Base-by-base conservation (phyloP, 2,797 vertebrate genomes). In the Melopsittacus undulatus region DNA sequence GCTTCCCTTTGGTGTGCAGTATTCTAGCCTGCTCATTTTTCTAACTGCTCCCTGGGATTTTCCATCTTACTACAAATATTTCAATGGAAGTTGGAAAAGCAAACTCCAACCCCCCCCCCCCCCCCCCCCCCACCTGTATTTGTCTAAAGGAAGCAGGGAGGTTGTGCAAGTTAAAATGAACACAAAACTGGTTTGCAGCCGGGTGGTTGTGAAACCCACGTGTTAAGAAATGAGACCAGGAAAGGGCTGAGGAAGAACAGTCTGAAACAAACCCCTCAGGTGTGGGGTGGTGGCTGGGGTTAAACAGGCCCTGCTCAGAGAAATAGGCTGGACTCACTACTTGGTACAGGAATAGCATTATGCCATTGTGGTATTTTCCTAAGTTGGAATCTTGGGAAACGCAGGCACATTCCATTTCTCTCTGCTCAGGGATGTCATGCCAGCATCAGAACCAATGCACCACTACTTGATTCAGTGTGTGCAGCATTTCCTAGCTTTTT, bases 121-220 rank as follows among this genome's bases (percentile, higher is more conserved):
- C 36, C 36, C 34, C 52, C 42, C 22, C 34, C n/a, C 2, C 57
- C 56, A 63, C 69, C 68, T 66, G 34, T 76, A 21, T 19, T 61
- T 27, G 3, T 83, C 82, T 83, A 26, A 92, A 88, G 75, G 46
- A 67, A 88, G n/a, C 54, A 83, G 74, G 72, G 68, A 74, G 26
- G 70, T 84, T 90, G 87, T 87, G 83, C 45, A 92, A 95, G 78
- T 30, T 77, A 69, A 77, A 69, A 84, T n/a, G 21, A 62, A 95
- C 89, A 73, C 85, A 89, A 73, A 92, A 40, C 67, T 83, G 67
- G 26, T 66, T 91, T 94, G 67, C 78, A 68, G 56, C 34, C 45
- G 59, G 72, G 22, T 22, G 43, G 42, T 91, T 96, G 91, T 84
- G 62, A 61, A 96, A 91, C 46, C 38, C 17, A 10, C 45, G 2